Conservation (phyloP, 2,888 invertebrate genomes). For the Drosophila yooni region DNA sequence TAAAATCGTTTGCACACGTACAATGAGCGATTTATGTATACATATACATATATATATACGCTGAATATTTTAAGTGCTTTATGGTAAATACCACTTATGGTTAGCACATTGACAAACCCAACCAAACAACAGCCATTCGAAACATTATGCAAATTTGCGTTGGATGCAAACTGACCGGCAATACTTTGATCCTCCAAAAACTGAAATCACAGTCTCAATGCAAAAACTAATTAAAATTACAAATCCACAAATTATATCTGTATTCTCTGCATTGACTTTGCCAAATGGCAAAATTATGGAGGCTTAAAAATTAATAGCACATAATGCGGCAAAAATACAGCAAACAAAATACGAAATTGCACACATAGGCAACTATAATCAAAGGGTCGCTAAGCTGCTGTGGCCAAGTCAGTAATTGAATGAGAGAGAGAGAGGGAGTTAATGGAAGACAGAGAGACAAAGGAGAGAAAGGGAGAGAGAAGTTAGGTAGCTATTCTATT, state of each 20-base stretch:
- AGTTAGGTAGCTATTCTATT: slow-evolving; percentile 13
- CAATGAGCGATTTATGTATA: slow-evolving; percentile 57
- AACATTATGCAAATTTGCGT: slow-evolving; percentile 56
- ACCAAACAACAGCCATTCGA: slow-evolving; percentile 40
- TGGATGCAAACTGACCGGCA: slow-evolving; percentile 12
- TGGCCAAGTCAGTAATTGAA: slow-evolving; percentile 11
- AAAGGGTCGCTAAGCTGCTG: slow-evolving; percentile 17
- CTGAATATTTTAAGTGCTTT: slow-evolving; percentile 63
- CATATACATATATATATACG: slow-evolving; percentile 7
- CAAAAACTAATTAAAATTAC: slow-evolving; percentile 63
- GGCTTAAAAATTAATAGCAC: slow-evolving; percentile 64
- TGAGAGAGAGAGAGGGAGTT: not conserved
- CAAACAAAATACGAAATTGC: slow-evolving; percentile 45
- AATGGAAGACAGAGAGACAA: not conserved
- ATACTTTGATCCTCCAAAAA: slow-evolving; percentile 42
- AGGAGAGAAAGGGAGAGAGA: not conserved
- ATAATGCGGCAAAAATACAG: slow-evolving; percentile 51
- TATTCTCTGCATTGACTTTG: slow-evolving; percentile 53
- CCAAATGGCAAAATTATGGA: slow-evolving; percentile 54
- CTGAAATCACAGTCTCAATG: slow-evolving; percentile 46
- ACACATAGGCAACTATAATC: slow-evolving; percentile 16
- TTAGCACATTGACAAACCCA: slow-evolving; percentile 51
- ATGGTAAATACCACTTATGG: slow-evolving; percentile 66
- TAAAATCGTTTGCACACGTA: slow-evolving; percentile 30
- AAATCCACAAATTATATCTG: slow-evolving; percentile 60